Percentiles rank a stretch among this genome's conserved stretches.
Conservation (phyloP, 2,113 vertebrate species). For the Chloropsis cyanopogon region DNA sequence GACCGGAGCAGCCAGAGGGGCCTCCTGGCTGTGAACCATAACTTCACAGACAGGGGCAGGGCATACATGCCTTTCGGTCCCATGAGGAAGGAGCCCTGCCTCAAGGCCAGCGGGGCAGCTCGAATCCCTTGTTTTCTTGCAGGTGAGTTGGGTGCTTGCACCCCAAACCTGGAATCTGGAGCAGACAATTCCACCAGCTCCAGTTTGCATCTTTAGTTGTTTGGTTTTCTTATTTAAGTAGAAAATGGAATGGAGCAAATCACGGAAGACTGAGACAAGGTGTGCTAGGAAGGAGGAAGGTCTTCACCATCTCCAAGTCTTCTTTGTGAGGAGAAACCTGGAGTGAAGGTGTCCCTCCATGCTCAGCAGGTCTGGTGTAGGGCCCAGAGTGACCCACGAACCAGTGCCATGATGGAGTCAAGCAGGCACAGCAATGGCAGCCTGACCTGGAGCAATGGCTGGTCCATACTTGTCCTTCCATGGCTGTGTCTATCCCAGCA, state of each 20-base stretch:
- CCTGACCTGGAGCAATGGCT: background rate
- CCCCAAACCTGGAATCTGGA: too few species aligned
- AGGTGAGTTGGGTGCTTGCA: slow-evolving; percentile 33
- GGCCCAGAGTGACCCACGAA: background rate
- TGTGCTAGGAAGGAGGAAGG: background rate
- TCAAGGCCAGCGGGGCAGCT: slow-evolving; percentile 10
- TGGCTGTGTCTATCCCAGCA: background rate
- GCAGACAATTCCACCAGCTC: background rate
- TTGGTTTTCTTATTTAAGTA: background rate
- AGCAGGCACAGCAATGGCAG: background rate
- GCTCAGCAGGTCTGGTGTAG: background rate
- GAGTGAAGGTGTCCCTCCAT: background rate
- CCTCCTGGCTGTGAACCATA: slow-evolving; percentile 77
- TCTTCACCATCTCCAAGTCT: background rate
- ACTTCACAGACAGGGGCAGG: slow-evolving; percentile 72
- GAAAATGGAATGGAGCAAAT: background rate
- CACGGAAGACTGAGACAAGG: background rate
- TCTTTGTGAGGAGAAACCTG: background rate
- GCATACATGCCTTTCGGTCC: slow-evolving; percentile 76
- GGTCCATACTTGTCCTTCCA: background rate
- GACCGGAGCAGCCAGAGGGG: slow-evolving; percentile 73
- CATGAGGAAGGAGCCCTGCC: slow-evolving; percentile 53
- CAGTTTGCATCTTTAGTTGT: background rate
- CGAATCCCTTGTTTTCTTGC: slow-evolving; percentile 71
- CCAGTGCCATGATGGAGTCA: background rate